Evolutionary conservation across 2,113 vertebrate species (phyloP), one percentile per base, ranked within the genome.

Genomic region (Aix galericulata): DNA sequence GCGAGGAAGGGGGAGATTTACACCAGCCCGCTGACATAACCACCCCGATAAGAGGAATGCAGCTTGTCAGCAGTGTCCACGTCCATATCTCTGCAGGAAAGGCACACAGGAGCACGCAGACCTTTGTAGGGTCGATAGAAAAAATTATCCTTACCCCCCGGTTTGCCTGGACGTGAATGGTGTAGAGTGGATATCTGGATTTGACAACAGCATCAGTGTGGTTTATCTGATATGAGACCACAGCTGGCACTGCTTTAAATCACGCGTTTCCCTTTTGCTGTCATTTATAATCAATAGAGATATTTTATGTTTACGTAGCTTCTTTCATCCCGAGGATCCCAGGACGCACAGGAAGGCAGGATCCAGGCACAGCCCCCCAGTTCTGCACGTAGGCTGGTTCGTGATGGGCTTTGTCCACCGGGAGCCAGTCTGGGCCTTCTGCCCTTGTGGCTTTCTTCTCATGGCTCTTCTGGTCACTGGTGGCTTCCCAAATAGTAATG

Each of bases 11-110:
- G 40, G 62, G 86, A 91, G 77, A 86, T 87, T 95, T 89, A 79
- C 83, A 91, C 81, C 88, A 66, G 50, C 11, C 67, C n/a, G 58
- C 62, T 93, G 96, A 79, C 91, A 77, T 83, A 94, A 78, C 50
- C 58, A 1, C 40, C 66, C 78, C 91, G 94, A 96, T 92, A 96
- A 96, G 77, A 77, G 74, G 83, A 96, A 93, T 87, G 71, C 48
- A 74, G 85, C 55, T 21, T 85, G 93, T 96, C 94, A 96, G 93
- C 94, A 87, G 77, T 66, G 81, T 63, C 88, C 71, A 1, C 8
- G 48, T 50, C 77, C 88, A 94, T 94, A 94, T 95, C 93, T 86
- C 80, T 58, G 48, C 13, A 88, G 58, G 80, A 73, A 90, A 86
- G 77, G 72, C 80, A 44, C 64, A 69, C 2, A 79, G 86, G 83